A percentile compares a stretch with the other conserved stretches of the same genome.
Evolutionary conservation across 2,888 invertebrate species (phyloP).

Genomic region (Cyclophora punctaria): DNA sequence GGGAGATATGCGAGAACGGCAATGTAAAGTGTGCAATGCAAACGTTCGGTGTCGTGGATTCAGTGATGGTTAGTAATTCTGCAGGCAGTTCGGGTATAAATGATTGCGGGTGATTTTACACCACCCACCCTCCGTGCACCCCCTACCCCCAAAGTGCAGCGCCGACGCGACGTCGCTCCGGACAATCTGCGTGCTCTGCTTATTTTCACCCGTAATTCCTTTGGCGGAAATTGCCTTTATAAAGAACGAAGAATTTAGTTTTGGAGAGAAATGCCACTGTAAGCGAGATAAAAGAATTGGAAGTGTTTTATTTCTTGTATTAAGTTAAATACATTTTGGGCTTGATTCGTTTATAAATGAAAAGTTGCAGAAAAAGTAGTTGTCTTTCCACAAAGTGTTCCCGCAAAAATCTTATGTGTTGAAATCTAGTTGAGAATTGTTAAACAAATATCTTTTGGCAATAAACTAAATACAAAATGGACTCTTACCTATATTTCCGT

Average conservation of each 20-base stretch:
- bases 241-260: conserved; percentile 61
- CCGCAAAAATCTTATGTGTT: too few species aligned
- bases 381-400: too few species aligned
- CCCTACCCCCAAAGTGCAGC: conserved; percentile 59
- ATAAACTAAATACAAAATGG: too few species aligned
- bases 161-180: conserved; percentile 68
- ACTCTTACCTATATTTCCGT: too few species aligned
- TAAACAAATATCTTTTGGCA: too few species aligned
- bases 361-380: neutral
- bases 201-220: conserved; percentile 74
- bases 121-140: conserved; percentile 50
- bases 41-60: conserved; percentile 42
- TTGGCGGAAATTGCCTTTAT: conserved; percentile 73
- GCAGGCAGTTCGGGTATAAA: conserved; percentile 74
- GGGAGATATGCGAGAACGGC: conserved; percentile 6
- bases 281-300: conserved; percentile 37
- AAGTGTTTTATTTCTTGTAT: conserved; percentile 22
- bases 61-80: conserved; percentile 69
- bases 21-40: conserved; percentile 26
- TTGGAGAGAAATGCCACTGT: conserved; percentile 37
- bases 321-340: conserved; percentile 14
- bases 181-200: conserved; percentile 75
- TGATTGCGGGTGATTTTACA: conserved; percentile 75
- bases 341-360: neutral
- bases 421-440: too few species aligned